Base-by-base conservation (phyloP, 2,797 vertebrate genomes). In the Selene dorsalis region DNA sequence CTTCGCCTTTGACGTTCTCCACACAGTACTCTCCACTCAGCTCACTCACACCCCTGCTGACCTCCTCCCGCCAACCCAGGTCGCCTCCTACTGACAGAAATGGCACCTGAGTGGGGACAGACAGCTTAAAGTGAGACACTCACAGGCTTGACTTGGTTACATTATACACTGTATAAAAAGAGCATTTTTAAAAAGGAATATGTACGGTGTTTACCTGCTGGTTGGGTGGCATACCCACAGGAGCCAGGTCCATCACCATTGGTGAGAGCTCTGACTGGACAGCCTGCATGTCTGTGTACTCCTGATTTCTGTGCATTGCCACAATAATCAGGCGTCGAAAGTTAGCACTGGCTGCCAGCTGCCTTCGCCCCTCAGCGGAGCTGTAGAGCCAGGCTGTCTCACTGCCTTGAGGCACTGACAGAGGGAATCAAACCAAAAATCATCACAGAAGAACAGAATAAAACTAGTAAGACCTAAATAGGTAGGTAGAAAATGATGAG, bases 311-410 rank as follows among this genome's bases (percentile, higher is more conserved):
- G 93, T 99, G 98, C 93, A 99, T 95, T 3, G 95, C 93, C 89
- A 95, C 97, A 0, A 97, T 91, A 53, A 99, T 85, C 82, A 99
- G 87, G 30, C 97, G 96, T 13, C 94, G 82, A 48, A 97, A 98
- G 77, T 96, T 97, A 0, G 97, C 97, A 0, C 96, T 98, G 79
- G 91, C 69, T 0, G 95, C 96, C 72, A 99, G 90, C 89, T 99
- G 98, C 89, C 86, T 91, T 62, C 94, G 94, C 3, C 98, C 98
- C 64, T 97, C 97, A 5, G 94, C 92, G 1, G 95, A 97, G 67
- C 97, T 96, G 83, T 99, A 99, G 14, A 98, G 95, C 98, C 98
- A 99, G 69, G 98, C 96, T 0, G 96, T 96, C 91, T 99, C 98
- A 69, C 96, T 94, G 62, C 97, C 97, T 87, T 98, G 97, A 8